Conservation (phyloP, 1,140 invertebrate species). For the Hyles euphorbiae region DNA sequence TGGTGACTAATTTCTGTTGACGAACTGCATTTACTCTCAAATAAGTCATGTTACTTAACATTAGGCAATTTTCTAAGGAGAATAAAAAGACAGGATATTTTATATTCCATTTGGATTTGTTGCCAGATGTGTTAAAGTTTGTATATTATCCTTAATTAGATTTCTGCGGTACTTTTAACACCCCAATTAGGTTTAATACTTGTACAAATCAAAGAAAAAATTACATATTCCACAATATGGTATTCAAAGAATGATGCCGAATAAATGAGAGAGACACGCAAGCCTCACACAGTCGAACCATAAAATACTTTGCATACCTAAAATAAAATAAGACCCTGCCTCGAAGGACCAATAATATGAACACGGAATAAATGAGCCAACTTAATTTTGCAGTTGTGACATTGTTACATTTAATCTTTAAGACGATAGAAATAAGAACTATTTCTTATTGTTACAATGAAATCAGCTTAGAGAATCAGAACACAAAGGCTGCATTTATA, state of each 20-base stretch:
- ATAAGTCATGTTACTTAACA: no score
- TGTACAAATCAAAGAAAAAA: constrained; percentile 20
- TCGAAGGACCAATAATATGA: constrained; percentile 31
- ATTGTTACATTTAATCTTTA: constrained; percentile 11
- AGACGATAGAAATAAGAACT: not conserved
- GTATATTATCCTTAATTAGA: no score
- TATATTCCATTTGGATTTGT: no score
- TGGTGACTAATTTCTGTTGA: no score
- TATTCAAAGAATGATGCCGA: constrained; percentile 27
- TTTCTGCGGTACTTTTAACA: not conserved
- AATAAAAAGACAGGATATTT: no score
- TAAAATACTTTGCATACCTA: constrained; percentile 49
- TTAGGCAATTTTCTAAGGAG: no score
- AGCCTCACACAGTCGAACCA: constrained; percentile 39
- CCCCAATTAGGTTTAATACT: constrained; percentile 18
- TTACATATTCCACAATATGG: constrained; percentile 18
- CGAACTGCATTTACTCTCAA: no score
- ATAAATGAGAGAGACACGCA: constrained; percentile 32
- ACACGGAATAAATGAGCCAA: constrained; percentile 28
- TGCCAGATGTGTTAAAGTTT: no score
- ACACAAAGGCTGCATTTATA: constrained; percentile 14
- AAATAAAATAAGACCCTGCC: constrained; percentile 49
- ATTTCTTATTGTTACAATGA: no score
- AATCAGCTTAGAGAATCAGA: not conserved
- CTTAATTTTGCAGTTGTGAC: constrained; percentile 9